Evolutionary conservation across 2,113 vertebrate genomes (phyloP).

Genomic region (Parotia lawesii): DNA sequence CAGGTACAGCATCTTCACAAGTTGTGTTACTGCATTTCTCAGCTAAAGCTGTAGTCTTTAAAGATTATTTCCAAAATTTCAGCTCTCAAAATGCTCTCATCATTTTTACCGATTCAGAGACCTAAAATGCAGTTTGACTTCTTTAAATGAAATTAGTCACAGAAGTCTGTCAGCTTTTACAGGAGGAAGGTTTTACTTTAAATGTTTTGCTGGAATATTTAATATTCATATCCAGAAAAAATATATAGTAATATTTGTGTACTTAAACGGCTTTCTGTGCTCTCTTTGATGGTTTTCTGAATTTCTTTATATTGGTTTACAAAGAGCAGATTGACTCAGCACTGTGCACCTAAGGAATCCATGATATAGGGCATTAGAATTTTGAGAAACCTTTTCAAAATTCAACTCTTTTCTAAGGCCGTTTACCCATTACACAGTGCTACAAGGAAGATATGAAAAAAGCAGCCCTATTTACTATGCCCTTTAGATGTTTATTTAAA

Average conservation of each 20-base stretch:
- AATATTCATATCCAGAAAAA: neutral
- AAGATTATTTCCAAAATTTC: neutral
- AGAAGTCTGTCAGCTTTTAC: neutral
- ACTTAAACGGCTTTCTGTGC: neutral
- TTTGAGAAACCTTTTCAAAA: neutral
- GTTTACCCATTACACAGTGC: neutral
- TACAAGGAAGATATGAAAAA: neutral
- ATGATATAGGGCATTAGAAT: neutral
- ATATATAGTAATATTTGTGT: neutral
- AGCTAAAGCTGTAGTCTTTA: neutral
- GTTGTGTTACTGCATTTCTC: neutral
- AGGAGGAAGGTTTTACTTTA: neutral
- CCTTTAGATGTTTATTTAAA: neutral
- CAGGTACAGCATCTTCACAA: neutral
- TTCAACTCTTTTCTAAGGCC: neutral
- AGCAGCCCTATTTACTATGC: neutral
- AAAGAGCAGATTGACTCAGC: neutral
- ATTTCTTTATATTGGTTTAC: neutral
- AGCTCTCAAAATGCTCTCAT: neutral
- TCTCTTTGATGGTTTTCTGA: neutral
- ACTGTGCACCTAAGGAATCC: neutral
- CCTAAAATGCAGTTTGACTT: neutral
- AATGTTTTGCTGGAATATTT: neutral
- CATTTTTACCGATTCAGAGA: neutral
- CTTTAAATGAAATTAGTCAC: neutral